These are phyloP conservation scores for Leguminivora glycinivorella DNA, from an alignment of 1,140 invertebrate species.

Conservation along the genomic window DNA sequence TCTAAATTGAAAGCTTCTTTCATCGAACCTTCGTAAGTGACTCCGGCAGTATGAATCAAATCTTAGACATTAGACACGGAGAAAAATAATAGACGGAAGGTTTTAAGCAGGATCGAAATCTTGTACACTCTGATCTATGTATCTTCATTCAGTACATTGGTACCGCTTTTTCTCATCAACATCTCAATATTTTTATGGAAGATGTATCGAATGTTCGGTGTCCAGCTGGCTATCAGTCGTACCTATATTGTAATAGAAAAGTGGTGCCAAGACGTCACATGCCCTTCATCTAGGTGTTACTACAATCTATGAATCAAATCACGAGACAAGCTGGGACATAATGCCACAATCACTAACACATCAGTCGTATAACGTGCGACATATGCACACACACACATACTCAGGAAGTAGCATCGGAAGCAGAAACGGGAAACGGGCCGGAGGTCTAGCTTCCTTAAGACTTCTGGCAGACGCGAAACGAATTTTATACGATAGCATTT, in stretches of 20 bases:
- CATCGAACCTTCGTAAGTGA: not conserved
- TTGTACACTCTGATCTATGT: too few species aligned
- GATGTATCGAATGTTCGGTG: too few species aligned
- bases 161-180: too few species aligned
- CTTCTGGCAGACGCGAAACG: not conserved
- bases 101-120: too few species aligned
- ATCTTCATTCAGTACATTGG: too few species aligned
- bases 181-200: too few species aligned
- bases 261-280: too few species aligned
- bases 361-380: not conserved
- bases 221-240: too few species aligned
- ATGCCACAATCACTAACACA: constrained; percentile 11
- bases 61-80: too few species aligned
- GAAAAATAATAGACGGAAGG: too few species aligned
- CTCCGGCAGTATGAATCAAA: not conserved
- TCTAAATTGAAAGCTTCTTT: not conserved
- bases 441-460: not conserved
- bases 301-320: constrained; percentile 11
- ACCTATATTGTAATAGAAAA: too few species aligned
- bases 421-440: constrained; percentile 20
- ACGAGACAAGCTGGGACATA: not conserved
- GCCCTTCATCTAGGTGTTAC: too few species aligned
- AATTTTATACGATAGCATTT: not conserved
- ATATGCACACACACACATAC: not conserved
- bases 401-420: constrained; percentile 22